These are phyloP conservation scores for Chrysopilus asiliformis DNA, from an alignment of 2,888 invertebrate genomes.

Conservation along the genomic window DNA sequence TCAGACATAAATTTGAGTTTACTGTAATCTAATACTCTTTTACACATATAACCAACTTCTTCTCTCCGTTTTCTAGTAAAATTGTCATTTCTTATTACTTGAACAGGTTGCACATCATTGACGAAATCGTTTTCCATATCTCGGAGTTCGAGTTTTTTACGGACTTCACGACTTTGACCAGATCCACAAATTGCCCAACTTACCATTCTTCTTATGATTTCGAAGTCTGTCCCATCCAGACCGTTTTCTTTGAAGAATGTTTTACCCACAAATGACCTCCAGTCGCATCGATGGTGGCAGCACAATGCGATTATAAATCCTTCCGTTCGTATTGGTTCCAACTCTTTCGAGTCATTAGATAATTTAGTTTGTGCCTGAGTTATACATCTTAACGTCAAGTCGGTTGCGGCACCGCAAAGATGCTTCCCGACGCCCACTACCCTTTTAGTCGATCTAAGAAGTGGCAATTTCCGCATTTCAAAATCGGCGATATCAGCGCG, in stretches of 20 bases:
- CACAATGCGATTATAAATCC: conserved; percentile 72
- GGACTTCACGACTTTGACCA: conserved; percentile 43
- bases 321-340: conserved; percentile 27
- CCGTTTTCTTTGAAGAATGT: conserved; percentile 44
- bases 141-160: conserved; percentile 20
- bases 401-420: conserved; percentile 79
- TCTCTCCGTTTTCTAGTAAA: conserved; percentile 40
- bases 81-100: too few species aligned
- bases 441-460: conserved; percentile 31
- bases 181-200: conserved; percentile 83
- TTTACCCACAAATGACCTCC: conserved; percentile 54
- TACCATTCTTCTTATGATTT: conserved; percentile 63
- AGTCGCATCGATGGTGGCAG: conserved; percentile 79
- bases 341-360: conserved; percentile 1
- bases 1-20: conserved; percentile 47
- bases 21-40: conserved; percentile 65
- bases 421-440: conserved; percentile 77
- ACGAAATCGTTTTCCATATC: conserved; percentile 4
- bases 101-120: conserved; percentile 17
- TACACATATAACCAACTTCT: conserved; percentile 56
- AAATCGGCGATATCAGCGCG: conserved; percentile 75
- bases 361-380: too few species aligned
- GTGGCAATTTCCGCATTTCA: conserved; percentile 42
- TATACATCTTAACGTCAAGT: conserved; percentile 60
- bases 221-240: conserved; percentile 50